Conservation (phyloP, 1,140 invertebrate species). For the Cephus cinctus region DNA sequence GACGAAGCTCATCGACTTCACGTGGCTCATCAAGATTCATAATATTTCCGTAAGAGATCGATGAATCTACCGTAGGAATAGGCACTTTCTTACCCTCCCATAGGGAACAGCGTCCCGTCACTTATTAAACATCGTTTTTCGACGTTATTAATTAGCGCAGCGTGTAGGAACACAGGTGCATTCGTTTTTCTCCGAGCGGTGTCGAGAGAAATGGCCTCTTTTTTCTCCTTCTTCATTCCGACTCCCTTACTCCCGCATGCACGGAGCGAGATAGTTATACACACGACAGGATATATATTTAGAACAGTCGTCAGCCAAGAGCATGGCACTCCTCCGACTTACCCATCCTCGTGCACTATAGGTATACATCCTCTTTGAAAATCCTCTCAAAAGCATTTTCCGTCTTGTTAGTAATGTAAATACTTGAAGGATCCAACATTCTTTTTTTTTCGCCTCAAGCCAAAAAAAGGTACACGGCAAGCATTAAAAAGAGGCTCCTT, state of each 20-base stretch:
- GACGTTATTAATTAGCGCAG: constrained; percentile 23
- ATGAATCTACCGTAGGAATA: too few species aligned
- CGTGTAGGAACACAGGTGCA: constrained; percentile 12
- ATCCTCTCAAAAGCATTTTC: too few species aligned
- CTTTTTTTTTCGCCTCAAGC: constrained; percentile 29
- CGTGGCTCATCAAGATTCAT: too few species aligned
- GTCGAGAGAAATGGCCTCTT: constrained; percentile 10
- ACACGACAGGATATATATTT: constrained; percentile 3
- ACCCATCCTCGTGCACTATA: too few species aligned
- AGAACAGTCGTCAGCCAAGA: neutral
- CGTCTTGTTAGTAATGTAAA: constrained; percentile 36
- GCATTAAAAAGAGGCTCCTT: neutral
- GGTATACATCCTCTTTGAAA: too few species aligned
- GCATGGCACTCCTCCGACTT: neutral
- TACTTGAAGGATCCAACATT: constrained; percentile 12
- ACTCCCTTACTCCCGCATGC: too few species aligned
- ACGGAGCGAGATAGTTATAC: too few species aligned
- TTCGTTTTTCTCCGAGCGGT: constrained; percentile 17
- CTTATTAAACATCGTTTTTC: constrained; percentile 26
- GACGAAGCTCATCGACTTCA: too few species aligned
- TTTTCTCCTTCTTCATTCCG: constrained; percentile 13
- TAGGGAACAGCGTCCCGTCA: too few species aligned
- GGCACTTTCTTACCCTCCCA: too few species aligned
- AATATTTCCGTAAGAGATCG: too few species aligned
- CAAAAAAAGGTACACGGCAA: constrained; percentile 27